Base-by-base conservation (phyloP, 2,888 invertebrate species). In the Drosophila affinis region DNA sequence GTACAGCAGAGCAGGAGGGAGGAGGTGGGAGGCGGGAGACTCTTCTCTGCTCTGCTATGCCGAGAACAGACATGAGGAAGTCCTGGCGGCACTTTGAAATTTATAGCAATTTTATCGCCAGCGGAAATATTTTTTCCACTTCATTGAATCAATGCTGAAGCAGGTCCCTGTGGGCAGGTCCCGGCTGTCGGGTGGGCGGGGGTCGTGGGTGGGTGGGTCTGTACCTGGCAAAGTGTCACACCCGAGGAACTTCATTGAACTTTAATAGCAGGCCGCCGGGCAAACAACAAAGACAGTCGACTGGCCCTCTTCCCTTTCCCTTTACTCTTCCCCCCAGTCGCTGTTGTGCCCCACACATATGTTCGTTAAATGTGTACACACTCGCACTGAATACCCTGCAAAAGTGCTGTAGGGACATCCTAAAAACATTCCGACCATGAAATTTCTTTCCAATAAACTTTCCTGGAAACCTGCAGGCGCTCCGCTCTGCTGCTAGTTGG, bases 81-180 rank as follows among this genome's bases (percentile, higher is more conserved):
- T 63, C 62, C 73, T 63, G 46, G 68, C 67, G 72, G 75, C 72
- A 75, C 78, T 84, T 75, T 61, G 78, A 76, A 82, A 85, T 84
- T 79, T 85, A 84, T 82, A 75, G 85, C 76, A 70, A 75, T 81
- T 87, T 81, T 86, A 86, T 81, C 73, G 82, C 75, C 59, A 64
- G 63, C 78, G 85, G 83, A 86, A 85, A 83, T 82, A 81, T 85
- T 78, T 84, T 76, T 78, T 84, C 74, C 84, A 79, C 79, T 85
- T 85, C 82, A 87, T 87, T 81, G 85, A 52, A 62, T 63, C 72
- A 63, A 29, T 54, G 72, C 46, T 67, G 24, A 24, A 47, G 55
- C 34, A 34, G 48, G 49, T 62, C 55, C 49, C 39, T 7, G 7
- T 39, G 2, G 12, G 58, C 21, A 21, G 21, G 21, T 21, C 49